Conservation (phyloP, 2,888 invertebrate genomes). For the Drosophila mercatorum region DNA sequence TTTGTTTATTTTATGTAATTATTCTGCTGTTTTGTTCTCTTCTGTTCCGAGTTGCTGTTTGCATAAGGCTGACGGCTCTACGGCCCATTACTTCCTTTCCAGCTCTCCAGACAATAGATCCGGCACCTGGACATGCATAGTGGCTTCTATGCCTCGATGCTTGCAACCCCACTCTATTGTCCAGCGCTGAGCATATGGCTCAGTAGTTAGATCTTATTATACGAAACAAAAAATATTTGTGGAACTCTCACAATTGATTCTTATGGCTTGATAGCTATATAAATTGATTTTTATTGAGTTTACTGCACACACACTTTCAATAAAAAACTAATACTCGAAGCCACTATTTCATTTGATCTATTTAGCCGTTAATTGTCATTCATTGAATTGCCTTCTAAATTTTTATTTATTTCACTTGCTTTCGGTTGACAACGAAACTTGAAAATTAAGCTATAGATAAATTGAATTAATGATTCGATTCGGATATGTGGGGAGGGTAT, state of each 20-base stretch:
- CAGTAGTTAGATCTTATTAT: constrained; percentile 7
- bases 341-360: constrained; percentile 29
- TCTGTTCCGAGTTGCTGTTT: constrained; percentile 14
- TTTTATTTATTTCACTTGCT: constrained; percentile 42
- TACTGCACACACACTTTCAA: constrained; percentile 69
- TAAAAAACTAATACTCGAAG: constrained; percentile 28
- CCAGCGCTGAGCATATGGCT: background rate
- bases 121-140: constrained; percentile 47
- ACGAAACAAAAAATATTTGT: background rate
- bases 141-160: constrained; percentile 41
- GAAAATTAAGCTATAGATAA: constrained; percentile 12
- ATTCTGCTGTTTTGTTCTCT: constrained; percentile 25
- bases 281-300: constrained; percentile 76
- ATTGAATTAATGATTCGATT: background rate
- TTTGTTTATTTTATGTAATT: constrained; percentile 34
- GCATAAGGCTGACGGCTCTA: constrained; percentile 38
- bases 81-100: constrained; percentile 47
- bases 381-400: constrained; percentile 71
- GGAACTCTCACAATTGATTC: constrained; percentile 3
- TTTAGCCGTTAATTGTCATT: constrained; percentile 64
- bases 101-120: constrained; percentile 43
- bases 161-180: constrained; percentile 15
- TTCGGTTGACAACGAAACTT: constrained; percentile 33
- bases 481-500: background rate
- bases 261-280: constrained; percentile 3